Evolutionary conservation across 2,113 vertebrate species (phyloP).

Genomic region (Alligator mississippiensis): DNA sequence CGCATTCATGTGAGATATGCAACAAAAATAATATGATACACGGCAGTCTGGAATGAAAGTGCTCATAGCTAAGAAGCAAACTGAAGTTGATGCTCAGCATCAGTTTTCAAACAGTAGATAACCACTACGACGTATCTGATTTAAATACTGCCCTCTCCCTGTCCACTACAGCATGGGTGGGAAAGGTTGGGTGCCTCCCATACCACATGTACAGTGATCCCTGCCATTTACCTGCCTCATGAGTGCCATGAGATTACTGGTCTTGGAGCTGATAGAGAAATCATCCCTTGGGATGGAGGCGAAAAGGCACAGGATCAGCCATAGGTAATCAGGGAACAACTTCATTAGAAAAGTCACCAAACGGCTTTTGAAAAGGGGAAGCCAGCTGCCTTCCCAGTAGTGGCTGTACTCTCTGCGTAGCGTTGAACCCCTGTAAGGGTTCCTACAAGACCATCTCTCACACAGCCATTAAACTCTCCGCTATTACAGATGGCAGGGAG

Average conservation of each 20-base stretch:
- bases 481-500: background rate
- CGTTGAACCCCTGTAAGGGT: background rate
- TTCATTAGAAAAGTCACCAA: background rate
- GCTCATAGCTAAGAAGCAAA: background rate
- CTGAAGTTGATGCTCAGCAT: background rate
- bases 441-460: background rate
- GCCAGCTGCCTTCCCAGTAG: background rate
- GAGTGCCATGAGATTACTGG: background rate
- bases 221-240: accelerated
- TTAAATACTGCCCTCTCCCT: background rate
- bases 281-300: background rate
- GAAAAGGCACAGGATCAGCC: background rate
- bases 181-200: background rate
- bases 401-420: background rate
- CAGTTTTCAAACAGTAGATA: background rate
- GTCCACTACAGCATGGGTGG: background rate
- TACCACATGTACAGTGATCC: background rate
- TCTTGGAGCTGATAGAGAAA: background rate
- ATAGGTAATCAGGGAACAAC: background rate
- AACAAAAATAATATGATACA: background rate
- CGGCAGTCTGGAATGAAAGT: background rate
- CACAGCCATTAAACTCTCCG: background rate
- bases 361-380: background rate
- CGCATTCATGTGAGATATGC: accelerated
- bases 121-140: background rate